Evolutionary conservation across 2,888 invertebrate genomes (phyloP).

Genomic region (Netelia fuscicornis): DNA sequence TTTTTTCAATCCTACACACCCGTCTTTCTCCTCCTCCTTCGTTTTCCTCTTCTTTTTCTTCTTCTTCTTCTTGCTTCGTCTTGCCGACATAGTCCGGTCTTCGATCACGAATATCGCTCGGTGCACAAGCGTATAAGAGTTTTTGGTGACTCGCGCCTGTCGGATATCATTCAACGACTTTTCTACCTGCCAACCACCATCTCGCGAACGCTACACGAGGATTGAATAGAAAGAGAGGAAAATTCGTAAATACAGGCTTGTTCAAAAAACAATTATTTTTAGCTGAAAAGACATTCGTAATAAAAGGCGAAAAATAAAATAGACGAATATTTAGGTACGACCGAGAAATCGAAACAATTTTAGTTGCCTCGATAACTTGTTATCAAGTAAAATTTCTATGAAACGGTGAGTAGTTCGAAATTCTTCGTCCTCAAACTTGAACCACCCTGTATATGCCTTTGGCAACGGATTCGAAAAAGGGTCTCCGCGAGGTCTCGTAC

Average conservation of each 20-base stretch:
- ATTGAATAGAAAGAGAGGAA: slow-evolving; percentile 39
- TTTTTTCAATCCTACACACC: slow-evolving; percentile 30
- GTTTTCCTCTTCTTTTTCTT: slow-evolving; percentile 43
- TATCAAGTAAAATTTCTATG: too few species aligned
- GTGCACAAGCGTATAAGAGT: slow-evolving; percentile 67
- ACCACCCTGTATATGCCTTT: slow-evolving; percentile 48
- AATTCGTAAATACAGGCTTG: slow-evolving; percentile 57
- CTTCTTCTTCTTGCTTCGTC: slow-evolving; percentile 20
- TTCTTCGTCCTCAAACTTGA: slow-evolving; percentile 21
- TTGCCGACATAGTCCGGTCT: slow-evolving; percentile 58
- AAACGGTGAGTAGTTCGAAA: slow-evolving; percentile 8
- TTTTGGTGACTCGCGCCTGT: slow-evolving; percentile 45
- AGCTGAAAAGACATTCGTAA: slow-evolving; percentile 6
- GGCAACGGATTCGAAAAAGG: slow-evolving; percentile 43
- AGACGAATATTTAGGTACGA: too few species aligned
- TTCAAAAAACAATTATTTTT: slow-evolving; percentile 14
- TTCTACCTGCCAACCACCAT: slow-evolving; percentile 78
- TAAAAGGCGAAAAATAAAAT: background rate
- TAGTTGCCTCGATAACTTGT: background rate
- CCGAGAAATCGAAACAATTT: too few species aligned
- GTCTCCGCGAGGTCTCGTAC: slow-evolving; percentile 61
- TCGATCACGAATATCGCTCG: slow-evolving; percentile 78
- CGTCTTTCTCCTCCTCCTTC: slow-evolving; percentile 49
- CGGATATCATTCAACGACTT: slow-evolving; percentile 81
- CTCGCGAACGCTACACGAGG: slow-evolving; percentile 43